phyloP scores from a whole-genome alignment of 2,888 invertebrate genomes.

The Phaonia tiefii region DNA sequence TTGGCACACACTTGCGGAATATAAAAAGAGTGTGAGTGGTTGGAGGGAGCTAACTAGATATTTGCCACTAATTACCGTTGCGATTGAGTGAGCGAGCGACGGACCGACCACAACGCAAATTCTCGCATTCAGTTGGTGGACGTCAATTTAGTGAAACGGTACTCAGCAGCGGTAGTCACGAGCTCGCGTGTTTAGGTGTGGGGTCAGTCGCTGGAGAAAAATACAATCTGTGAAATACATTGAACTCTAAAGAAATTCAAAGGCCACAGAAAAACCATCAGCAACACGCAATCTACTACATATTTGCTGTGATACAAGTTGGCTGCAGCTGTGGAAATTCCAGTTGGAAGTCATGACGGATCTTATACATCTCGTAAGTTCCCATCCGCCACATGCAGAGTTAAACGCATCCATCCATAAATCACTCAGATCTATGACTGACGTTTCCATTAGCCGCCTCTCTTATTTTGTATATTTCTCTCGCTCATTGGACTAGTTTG shows the following conservation, averaged over 20 bases:
- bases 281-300: background rate
- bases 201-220: background rate
- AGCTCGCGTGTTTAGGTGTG: slow-evolving; percentile 25
- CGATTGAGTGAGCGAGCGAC: slow-evolving; percentile 8
- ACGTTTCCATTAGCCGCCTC: background rate
- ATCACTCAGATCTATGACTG: background rate
- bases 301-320: background rate
- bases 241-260: slow-evolving; percentile 7
- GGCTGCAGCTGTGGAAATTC: background rate
- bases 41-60: slow-evolving; percentile 1
- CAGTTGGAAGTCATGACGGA: slow-evolving; percentile 64
- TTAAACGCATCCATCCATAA: slow-evolving; percentile 24
- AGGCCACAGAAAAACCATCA: slow-evolving; percentile 5
- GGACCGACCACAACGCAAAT: background rate
- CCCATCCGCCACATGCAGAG: slow-evolving; percentile 49
- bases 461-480: background rate
- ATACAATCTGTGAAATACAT: slow-evolving; percentile 4
- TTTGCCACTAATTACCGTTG: slow-evolving; percentile 23
- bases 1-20: background rate
- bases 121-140: slow-evolving; percentile 40
- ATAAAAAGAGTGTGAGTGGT: background rate
- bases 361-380: slow-evolving; percentile 73
- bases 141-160: slow-evolving; percentile 49
- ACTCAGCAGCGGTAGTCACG: slow-evolving; percentile 15
- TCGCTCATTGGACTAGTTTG: slow-evolving; percentile 19